These are phyloP conservation scores for Sebastes reedi DNA, from an alignment of 2,797 vertebrate genomes.

Conservation along the genomic window DNA sequence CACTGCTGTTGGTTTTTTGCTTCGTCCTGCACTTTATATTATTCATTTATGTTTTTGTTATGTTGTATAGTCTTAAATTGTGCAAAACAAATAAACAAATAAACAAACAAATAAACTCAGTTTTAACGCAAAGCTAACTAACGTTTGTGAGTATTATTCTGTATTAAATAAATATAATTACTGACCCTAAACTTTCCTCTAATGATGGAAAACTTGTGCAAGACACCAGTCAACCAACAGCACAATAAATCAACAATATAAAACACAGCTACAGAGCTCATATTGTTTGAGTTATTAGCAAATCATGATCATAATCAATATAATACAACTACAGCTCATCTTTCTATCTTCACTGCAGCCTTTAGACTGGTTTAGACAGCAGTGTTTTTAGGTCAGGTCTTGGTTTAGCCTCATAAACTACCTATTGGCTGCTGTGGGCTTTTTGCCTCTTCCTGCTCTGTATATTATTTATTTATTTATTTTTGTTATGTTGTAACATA, in stretches of 20 bases:
- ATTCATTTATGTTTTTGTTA: too few species aligned
- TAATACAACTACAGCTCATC: not conserved
- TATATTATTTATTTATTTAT: too few species aligned
- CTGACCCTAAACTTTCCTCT: not conserved
- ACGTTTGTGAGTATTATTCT: not conserved
- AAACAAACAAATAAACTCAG: not conserved
- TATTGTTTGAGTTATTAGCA: not conserved
- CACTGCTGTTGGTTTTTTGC: too few species aligned
- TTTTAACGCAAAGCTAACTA: not conserved
- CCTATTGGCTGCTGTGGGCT: slow-evolving; percentile 9
- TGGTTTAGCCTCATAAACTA: slow-evolving; percentile 47
- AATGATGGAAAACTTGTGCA: not conserved
- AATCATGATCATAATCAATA: too few species aligned
- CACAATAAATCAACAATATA: not conserved
- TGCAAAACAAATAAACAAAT: not conserved
- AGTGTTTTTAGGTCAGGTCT: slow-evolving; percentile 64
- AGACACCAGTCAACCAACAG: not conserved
- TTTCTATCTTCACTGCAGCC: not conserved
- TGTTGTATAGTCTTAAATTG: too few species aligned
- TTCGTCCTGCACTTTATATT: too few species aligned
- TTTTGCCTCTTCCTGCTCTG: too few species aligned
- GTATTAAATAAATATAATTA: not conserved
- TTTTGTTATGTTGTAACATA: too few species aligned
- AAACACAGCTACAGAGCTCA: not conserved
- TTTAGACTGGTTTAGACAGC: not conserved